These are phyloP conservation scores for Monopterus albus DNA, from an alignment of 2,113 vertebrate species.

Conservation along the genomic window DNA sequence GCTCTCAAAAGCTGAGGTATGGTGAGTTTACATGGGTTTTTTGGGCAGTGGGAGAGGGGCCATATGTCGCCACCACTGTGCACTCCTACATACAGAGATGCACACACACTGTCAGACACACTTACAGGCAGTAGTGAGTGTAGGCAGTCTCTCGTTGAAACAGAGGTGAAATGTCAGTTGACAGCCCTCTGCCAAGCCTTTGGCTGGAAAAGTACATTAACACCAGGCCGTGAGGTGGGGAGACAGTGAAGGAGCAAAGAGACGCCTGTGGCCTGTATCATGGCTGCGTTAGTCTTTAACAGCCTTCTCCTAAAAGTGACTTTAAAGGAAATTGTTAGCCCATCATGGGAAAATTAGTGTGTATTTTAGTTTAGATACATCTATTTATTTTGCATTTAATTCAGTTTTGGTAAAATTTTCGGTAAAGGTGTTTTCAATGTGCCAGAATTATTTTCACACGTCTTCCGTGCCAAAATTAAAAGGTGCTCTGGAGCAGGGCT, in stretches of 20 bases:
- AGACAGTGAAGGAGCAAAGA: constrained; percentile 54
- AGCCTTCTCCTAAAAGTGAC: constrained; percentile 49
- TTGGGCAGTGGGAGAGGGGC: too few relatives aligned
- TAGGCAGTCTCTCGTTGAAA: constrained; percentile 68
- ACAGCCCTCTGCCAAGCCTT: constrained; percentile 67
- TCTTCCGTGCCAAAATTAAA: background rate
- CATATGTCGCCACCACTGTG: background rate
- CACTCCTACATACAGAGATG: constrained; percentile 29
- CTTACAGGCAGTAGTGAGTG: constrained; percentile 50
- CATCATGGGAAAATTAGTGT: background rate
- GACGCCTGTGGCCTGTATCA: constrained; percentile 73
- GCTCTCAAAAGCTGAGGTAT: too few relatives aligned
- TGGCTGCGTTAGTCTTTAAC: constrained; percentile 50
- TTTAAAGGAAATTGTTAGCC: constrained; percentile 49
- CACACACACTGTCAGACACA: constrained; percentile 10
- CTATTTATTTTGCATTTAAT: background rate
- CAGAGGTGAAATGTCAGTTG: constrained; percentile 73
- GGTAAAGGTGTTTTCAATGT: background rate
- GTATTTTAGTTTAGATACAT: background rate
- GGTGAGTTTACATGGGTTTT: too few relatives aligned
- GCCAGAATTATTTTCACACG: background rate
- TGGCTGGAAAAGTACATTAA: constrained; percentile 78
- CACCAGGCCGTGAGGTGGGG: constrained; percentile 64
- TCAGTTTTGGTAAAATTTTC: background rate
- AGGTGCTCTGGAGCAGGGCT: background rate